Percentiles rank a stretch among this genome's conserved stretches.
Evolutionary conservation across 2,113 vertebrate species (phyloP).

Genomic region (Brachyhypopomus gauderio): DNA sequence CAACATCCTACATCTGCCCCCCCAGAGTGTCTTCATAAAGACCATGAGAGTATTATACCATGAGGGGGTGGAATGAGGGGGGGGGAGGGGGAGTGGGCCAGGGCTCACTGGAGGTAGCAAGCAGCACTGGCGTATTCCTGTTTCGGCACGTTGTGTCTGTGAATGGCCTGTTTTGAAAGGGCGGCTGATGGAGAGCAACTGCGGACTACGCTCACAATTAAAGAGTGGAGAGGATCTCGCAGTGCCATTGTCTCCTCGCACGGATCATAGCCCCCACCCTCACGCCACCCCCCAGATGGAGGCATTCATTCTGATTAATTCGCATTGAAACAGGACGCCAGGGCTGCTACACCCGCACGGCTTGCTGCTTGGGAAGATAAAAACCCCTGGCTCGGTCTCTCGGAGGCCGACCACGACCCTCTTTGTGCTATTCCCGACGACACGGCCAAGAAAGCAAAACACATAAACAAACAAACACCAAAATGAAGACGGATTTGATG

Average conservation of each 20-base stretch:
- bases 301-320: constrained; percentile 60
- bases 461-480: constrained; percentile 9
- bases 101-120: constrained; percentile 43
- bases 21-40: constrained; percentile 33
- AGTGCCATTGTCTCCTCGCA: constrained; percentile 48
- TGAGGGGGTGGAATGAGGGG: neutral
- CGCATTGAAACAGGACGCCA: constrained; percentile 49
- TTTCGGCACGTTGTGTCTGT: constrained; percentile 33
- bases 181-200: constrained; percentile 47
- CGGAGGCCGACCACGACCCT: constrained; percentile 18
- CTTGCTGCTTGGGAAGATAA: constrained; percentile 50
- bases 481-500: neutral
- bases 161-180: constrained; percentile 53
- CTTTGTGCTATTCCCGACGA: neutral
- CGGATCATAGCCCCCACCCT: constrained; percentile 30
- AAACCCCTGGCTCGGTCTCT: constrained; percentile 24
- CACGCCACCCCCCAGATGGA: constrained; percentile 16
- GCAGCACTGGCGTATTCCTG: constrained; percentile 34
- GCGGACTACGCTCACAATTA: constrained; percentile 53
- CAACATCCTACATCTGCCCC: constrained; percentile 31
- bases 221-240: constrained; percentile 39
- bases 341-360: constrained; percentile 32
- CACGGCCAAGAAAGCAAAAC: neutral
- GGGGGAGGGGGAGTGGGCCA: neutral
- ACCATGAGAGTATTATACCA: constrained; percentile 26